phyloP scores from a whole-genome alignment of 2,797 vertebrate genomes.

The Diglossa cyanea region DNA sequence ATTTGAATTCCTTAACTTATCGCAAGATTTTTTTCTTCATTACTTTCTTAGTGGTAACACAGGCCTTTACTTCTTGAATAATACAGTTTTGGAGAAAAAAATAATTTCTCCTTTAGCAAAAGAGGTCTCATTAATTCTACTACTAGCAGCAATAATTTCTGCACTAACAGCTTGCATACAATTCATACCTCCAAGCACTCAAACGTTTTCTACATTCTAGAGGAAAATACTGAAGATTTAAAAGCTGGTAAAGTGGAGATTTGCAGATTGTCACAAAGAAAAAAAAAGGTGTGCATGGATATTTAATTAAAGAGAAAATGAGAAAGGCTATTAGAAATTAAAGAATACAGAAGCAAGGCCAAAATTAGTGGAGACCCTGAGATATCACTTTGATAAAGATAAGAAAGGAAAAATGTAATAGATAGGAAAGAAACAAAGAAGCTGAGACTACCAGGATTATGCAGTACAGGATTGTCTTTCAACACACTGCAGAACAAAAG shows the following conservation, averaged over 20 bases:
- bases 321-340: background rate
- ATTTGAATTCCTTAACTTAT: background rate
- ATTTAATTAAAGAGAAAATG: background rate
- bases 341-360: background rate
- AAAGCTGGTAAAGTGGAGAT: background rate
- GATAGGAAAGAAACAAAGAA: background rate
- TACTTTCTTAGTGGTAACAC: background rate
- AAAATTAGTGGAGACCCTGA: background rate
- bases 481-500: background rate
- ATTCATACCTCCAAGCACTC: background rate
- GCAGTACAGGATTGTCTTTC: background rate
- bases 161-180: background rate
- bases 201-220: background rate
- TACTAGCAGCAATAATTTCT: background rate
- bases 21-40: background rate
- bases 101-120: background rate
- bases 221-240: background rate
- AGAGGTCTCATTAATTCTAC: background rate
- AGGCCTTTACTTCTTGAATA: background rate
- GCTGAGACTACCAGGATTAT: background rate
- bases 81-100: background rate
- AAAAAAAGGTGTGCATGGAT: fast-evolving
- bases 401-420: background rate
- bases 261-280: background rate
- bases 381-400: background rate